Conservation (phyloP, 2,888 invertebrate genomes). For the Herminia tarsipennalis region DNA sequence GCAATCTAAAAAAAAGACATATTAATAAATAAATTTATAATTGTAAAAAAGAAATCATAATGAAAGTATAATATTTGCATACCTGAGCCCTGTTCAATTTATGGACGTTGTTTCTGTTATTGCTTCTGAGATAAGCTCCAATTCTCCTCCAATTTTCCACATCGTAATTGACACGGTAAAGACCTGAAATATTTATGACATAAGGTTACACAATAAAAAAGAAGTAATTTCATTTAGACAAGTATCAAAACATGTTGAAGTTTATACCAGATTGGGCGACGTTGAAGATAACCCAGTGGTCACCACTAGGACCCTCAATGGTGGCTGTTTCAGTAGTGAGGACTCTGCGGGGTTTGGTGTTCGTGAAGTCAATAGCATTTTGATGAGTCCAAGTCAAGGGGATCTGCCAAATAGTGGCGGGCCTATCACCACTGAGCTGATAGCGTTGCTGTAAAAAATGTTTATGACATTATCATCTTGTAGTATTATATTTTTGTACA, state of each 20-base stretch:
- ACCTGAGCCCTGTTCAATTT: conserved; percentile 91
- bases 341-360: conserved; percentile 65
- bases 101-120: conserved; percentile 79
- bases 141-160: conserved; percentile 83
- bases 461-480: too few relatives aligned
- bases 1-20: conserved; percentile 77
- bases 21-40: background rate
- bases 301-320: conserved; percentile 52
- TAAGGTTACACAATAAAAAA: too few relatives aligned
- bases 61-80: background rate
- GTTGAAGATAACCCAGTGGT: conserved; percentile 87
- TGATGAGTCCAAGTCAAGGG: conserved; percentile 76
- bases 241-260: too few relatives aligned
- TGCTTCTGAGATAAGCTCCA: conserved; percentile 73
- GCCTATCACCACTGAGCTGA: conserved; percentile 53
- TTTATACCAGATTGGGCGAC: conserved; percentile 69
- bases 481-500: too few relatives aligned
- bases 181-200: conserved; percentile 73
- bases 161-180: conserved; percentile 89
- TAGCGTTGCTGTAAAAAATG: conserved; percentile 62
- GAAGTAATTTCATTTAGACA: too few relatives aligned
- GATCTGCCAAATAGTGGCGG: conserved; percentile 65
- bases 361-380: conserved; percentile 65
- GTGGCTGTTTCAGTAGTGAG: conserved; percentile 43
- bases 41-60: background rate